A percentile compares a stretch with the other conserved stretches of the same genome.
These are phyloP conservation scores for Danio jaintianensis DNA, from an alignment of 2,797 vertebrate species.

Conservation along the genomic window DNA sequence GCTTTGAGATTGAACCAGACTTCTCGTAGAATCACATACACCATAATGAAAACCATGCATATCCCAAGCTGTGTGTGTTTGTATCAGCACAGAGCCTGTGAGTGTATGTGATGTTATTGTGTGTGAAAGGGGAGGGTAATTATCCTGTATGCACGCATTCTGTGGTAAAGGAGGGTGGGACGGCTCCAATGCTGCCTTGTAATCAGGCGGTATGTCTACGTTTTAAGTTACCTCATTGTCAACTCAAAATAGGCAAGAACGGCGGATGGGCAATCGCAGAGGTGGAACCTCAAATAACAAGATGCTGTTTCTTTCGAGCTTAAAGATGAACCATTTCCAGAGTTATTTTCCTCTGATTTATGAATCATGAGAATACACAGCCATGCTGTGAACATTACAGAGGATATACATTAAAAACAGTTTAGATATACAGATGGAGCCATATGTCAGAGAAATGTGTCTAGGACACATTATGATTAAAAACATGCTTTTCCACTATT, in stretches of 20 bases:
- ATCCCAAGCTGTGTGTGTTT: slow-evolving; percentile 44
- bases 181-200: slow-evolving; percentile 51
- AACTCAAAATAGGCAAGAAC: slow-evolving; percentile 40
- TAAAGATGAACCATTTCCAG: not conserved
- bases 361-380: slow-evolving; percentile 4
- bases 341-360: slow-evolving; percentile 24
- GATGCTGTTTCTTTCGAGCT: slow-evolving; percentile 18
- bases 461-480: not conserved
- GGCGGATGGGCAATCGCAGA: slow-evolving; percentile 15
- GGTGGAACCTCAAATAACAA: slow-evolving; percentile 24
- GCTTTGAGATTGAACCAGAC: slow-evolving; percentile 10
- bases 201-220: slow-evolving; percentile 47
- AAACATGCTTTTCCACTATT: not conserved
- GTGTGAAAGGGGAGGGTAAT: slow-evolving; percentile 45
- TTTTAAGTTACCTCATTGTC: slow-evolving; percentile 45
- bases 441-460: not conserved
- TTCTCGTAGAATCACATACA: slow-evolving; percentile 25
- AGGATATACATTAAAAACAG: not conserved
- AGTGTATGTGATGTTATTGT: slow-evolving; percentile 30
- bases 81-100: slow-evolving; percentile 20
- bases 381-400: not conserved
- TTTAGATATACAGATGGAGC: not conserved
- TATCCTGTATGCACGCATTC: slow-evolving; percentile 43
- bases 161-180: slow-evolving; percentile 48
- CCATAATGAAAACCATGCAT: slow-evolving; percentile 52